Base-by-base conservation (phyloP, 2,113 vertebrate species). In the Irena cyanogastra region DNA sequence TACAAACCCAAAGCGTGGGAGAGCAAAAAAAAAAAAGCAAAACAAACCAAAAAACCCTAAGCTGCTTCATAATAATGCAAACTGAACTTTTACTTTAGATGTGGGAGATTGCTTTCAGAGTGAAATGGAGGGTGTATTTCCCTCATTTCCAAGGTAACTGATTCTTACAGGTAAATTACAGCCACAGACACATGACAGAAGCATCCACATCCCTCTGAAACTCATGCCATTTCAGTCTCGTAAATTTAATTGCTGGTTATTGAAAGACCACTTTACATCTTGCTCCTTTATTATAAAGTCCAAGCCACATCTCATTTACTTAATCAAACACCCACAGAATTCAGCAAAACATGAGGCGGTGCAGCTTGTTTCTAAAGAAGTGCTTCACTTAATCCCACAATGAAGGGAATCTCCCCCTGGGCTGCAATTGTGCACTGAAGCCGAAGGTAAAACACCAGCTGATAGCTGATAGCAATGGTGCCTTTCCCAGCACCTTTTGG, bases 211-310 rank as follows among this genome's bases (percentile, higher is more conserved):
- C 18, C 64, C 56, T 70, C 71, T 54, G 64, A 78, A 87, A 78
- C 1, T 0, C 0, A 1, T 12, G 22, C 7, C n/a, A 19, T 21
- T 54, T 39, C 50, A 47, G 24, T 13, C 10, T 3, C 0, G 10
- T 11, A 37, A 24, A n/a, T 82, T 57, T 75, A 0, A 0, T 13
- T 41, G 64, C n/a, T 26, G 24, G 42, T 52, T 26, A n/a, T 60
- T 80, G 80, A 70, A 68, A 87, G 11, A 39, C 14, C 6, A 31
- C 17, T 57, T 69, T 26, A 44, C 26, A 31, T 53, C 22, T 65
- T 44, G 11, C 20, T 69, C 14, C 16, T 44, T 64, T 26, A 45
- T 49, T 18, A 31, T 14, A 47, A 45, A 42, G n/a, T n/a, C 10
- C 37, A 75, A 87, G 31, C 42, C 23, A 44, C 4, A 1, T 16